Evolutionary conservation across 53 echinoderm and acorn worm species (phyloP).

Genomic region (Antedon mediterranea): DNA sequence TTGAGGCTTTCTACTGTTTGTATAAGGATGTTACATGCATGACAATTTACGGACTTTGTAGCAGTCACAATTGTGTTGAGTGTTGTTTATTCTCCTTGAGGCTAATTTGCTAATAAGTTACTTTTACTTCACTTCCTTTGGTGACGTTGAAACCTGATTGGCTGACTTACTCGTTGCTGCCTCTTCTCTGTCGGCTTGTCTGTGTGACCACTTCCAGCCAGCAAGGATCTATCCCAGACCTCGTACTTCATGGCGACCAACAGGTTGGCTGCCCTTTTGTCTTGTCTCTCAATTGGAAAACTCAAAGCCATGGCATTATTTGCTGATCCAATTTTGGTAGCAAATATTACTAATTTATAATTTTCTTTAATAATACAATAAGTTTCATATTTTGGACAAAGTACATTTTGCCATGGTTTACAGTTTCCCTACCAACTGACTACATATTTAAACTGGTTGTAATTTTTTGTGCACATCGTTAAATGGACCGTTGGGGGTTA

Average conservation of each 20-base stretch:
- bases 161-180: slow-evolving; percentile 11
- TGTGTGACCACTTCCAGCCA: slow-evolving; percentile 68
- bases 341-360: too few species aligned
- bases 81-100: neutral
- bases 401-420: neutral
- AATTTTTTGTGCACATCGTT: too few species aligned
- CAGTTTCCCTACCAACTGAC: neutral
- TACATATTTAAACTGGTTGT: neutral
- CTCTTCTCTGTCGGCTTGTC: neutral
- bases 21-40: too few species aligned
- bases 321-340: too few species aligned
- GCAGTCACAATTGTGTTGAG: too few species aligned
- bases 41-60: too few species aligned
- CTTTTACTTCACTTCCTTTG: slow-evolving; percentile 32
- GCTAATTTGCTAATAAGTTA: slow-evolving; percentile 22
- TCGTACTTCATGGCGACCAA: slow-evolving; percentile 99
- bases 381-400: too few species aligned
- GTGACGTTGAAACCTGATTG: slow-evolving; percentile 15
- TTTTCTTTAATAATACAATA: too few species aligned
- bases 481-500: too few species aligned
- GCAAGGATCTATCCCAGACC: slow-evolving; percentile 99
- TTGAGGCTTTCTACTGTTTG: too few species aligned
- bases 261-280: slow-evolving; percentile 93
- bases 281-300: slow-evolving; percentile 13
- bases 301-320: neutral